A percentile compares a stretch with the other conserved stretches of the same genome.
Conservation (phyloP, 2,113 vertebrate species). For the Nycticebus coucang region DNA sequence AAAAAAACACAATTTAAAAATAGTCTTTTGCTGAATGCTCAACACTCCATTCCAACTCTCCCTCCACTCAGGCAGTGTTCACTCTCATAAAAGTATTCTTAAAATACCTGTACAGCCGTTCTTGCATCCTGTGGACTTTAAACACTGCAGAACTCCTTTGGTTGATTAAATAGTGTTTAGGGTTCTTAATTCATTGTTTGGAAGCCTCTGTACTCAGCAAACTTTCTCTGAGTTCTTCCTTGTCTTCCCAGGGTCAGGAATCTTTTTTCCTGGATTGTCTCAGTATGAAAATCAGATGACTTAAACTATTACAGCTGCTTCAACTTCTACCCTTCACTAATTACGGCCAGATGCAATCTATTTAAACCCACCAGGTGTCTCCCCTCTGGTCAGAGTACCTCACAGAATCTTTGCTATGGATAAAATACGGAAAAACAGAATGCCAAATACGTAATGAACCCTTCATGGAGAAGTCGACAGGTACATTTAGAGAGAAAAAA, state of each 20-base stretch:
- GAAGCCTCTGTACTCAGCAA: fast-evolving
- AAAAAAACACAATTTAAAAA: neutral
- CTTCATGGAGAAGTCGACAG: neutral
- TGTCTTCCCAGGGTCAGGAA: neutral
- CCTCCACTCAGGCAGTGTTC: neutral
- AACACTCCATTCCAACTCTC: fast-evolving
- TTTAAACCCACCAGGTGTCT: slow-evolving; percentile 70
- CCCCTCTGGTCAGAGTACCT: slow-evolving; percentile 57
- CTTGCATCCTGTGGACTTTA: neutral
- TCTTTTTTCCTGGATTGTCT: neutral
- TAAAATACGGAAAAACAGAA: slow-evolving; percentile 39
- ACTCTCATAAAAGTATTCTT: neutral
- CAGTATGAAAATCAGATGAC: neutral
- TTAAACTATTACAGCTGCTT: neutral
- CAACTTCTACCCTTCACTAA: slow-evolving; percentile 48
- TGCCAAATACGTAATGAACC: neutral
- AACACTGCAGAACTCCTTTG: neutral
- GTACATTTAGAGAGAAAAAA: neutral
- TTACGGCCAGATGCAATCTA: slow-evolving; percentile 70
- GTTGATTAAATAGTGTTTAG: neutral
- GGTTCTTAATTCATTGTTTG: neutral
- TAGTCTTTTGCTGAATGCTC: neutral
- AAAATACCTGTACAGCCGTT: neutral
- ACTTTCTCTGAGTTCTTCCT: neutral
- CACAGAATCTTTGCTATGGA: neutral